Conservation (phyloP, 2,113 vertebrate genomes). For the Jaculus jaculus region DNA sequence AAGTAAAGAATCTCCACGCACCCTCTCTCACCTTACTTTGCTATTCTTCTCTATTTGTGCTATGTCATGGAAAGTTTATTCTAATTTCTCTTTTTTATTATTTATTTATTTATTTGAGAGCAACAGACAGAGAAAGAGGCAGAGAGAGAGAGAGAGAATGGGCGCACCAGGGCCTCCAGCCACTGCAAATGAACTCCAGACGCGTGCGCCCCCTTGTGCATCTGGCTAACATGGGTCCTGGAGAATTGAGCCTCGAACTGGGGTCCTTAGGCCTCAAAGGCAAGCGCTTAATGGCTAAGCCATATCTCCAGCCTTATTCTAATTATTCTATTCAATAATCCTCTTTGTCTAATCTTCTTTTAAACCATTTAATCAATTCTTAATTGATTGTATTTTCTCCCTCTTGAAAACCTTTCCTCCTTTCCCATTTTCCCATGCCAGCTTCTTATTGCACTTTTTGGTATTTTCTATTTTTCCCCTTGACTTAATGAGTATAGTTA, state of each 20-base stretch:
- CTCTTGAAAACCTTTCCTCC: constrained; percentile 25
- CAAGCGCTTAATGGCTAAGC: no score
- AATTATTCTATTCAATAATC: constrained; percentile 24
- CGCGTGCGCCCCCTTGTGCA: no score
- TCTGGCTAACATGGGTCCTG: no score
- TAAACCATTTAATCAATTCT: not conserved
- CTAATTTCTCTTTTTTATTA: not conserved
- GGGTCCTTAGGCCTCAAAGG: no score
- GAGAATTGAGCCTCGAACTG: no score
- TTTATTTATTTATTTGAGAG: not conserved
- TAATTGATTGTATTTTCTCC: constrained; percentile 3
- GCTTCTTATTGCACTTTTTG: constrained; percentile 24
- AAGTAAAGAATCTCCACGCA: not conserved
- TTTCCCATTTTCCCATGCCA: not conserved
- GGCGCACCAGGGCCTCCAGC: no score
- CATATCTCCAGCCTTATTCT: no score
- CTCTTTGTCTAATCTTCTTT: constrained; percentile 34
- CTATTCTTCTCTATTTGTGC: not conserved
- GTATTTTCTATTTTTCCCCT: not conserved
- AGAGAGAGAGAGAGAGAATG: no score
- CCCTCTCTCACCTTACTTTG: not conserved
- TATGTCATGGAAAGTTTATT: constrained; percentile 6
- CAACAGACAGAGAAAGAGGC: no score
- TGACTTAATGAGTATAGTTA: not conserved
- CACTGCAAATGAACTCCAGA: no score